phyloP scores from a whole-genome alignment of 2,797 vertebrate species.

The Argya squamiceps region DNA sequence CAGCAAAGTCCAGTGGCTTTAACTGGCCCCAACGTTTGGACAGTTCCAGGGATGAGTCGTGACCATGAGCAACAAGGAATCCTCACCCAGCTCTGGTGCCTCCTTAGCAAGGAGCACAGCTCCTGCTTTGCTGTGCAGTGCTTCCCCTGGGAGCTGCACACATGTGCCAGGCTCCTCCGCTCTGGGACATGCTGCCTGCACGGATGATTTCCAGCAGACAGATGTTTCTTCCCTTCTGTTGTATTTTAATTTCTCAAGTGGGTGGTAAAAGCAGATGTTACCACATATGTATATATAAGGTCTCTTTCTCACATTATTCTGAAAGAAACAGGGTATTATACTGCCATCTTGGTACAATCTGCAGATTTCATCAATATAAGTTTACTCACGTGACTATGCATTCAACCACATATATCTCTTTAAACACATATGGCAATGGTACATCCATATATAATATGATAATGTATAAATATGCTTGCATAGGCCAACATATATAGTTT shows the following conservation, averaged over 20 bases:
- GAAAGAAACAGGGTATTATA: not conserved
- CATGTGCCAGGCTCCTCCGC: not conserved
- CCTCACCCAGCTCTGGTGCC: fast-evolving
- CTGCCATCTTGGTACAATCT: not conserved
- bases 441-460: not conserved
- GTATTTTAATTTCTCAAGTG: not conserved
- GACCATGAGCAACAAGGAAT: not conserved
- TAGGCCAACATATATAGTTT: not conserved
- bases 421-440: not conserved
- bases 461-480: not conserved
- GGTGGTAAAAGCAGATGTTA: not conserved
- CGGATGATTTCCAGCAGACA: not conserved
- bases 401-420: not conserved
- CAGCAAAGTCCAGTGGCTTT: not conserved
- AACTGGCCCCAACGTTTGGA: not conserved
- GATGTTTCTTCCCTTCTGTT: not conserved
- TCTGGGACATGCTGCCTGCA: fast-evolving
- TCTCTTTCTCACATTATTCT: not conserved
- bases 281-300: not conserved
- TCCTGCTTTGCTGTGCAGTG: not conserved
- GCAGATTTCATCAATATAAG: not conserved
- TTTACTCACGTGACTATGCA: fast-evolving
- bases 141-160: not conserved
- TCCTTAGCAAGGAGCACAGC: too few species aligned
- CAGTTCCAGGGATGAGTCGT: fast-evolving